Conservation (phyloP, 2,113 vertebrate species). For the Craseonycteris thonglongyai region DNA sequence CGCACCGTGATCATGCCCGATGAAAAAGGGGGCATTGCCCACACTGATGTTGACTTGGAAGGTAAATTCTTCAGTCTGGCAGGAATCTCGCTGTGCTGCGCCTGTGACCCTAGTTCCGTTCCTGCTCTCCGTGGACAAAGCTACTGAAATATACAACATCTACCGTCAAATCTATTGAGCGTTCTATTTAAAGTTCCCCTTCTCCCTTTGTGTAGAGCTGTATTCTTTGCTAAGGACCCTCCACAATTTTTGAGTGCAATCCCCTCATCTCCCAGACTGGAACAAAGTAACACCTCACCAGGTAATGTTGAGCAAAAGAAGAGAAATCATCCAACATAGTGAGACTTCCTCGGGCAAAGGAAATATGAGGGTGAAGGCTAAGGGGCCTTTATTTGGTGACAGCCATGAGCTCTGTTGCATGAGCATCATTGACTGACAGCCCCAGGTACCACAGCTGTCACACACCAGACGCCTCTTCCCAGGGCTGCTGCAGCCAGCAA, state of each 20-base stretch:
- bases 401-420: neutral
- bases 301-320: neutral
- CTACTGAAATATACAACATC: neutral
- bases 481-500: neutral
- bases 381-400: accelerated
- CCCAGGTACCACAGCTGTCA: neutral
- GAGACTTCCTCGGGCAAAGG: neutral
- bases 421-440: neutral
- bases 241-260: neutral
- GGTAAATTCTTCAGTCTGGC: neutral
- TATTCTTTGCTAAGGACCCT: neutral
- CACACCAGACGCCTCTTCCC: neutral
- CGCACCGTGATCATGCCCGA: neutral
- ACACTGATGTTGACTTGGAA: neutral
- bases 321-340: neutral
- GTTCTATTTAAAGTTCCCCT: neutral
- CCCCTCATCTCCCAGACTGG: neutral
- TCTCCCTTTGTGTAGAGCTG: neutral
- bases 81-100: neutral
- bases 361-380: neutral
- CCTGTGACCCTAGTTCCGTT: neutral
- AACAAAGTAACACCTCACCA: neutral
- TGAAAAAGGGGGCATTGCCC: neutral
- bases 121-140: neutral
- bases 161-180: neutral